Conservation (phyloP, 2,888 invertebrate genomes). For the Rambutsinella grinnellia region DNA sequence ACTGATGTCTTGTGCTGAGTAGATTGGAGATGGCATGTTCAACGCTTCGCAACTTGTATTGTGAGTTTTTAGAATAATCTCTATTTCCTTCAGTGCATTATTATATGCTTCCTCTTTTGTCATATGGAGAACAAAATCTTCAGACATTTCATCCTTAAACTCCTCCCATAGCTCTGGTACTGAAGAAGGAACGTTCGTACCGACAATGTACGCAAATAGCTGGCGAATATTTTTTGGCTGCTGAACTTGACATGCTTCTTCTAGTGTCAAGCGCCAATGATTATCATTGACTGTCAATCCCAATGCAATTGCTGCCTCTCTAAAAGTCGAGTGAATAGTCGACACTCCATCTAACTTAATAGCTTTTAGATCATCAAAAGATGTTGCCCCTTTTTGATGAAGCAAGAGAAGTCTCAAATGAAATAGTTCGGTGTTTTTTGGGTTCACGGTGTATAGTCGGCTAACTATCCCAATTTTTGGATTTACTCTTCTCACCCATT, state of each 20-base stretch:
- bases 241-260: slow-evolving; percentile 63
- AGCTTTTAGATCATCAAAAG: slow-evolving; percentile 55
- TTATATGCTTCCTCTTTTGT: too few relatives aligned
- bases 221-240: slow-evolving; percentile 66
- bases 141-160: slow-evolving; percentile 53
- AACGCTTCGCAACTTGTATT: slow-evolving; percentile 5
- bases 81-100: slow-evolving; percentile 24
- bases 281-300: slow-evolving; percentile 65
- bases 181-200: slow-evolving; percentile 56
- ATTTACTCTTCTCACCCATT: too few relatives aligned
- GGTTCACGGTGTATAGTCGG: slow-evolving; percentile 66
- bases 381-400: slow-evolving; percentile 55
- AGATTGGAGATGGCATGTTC: too few relatives aligned
- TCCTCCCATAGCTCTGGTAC: slow-evolving; percentile 65
- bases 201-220: slow-evolving; percentile 61
- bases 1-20: too few relatives aligned
- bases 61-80: slow-evolving; percentile 17
- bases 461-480: too few relatives aligned
- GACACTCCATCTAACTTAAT: too few relatives aligned
- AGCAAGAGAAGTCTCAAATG: slow-evolving; percentile 58
- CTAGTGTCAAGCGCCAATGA: slow-evolving; percentile 63
- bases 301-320: slow-evolving; percentile 55
- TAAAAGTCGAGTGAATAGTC: too few relatives aligned
- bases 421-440: slow-evolving; percentile 63
- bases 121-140: slow-evolving; percentile 20